phyloP scores from a whole-genome alignment of 2,888 invertebrate genomes.

The Diaprepes abbreviatus region DNA sequence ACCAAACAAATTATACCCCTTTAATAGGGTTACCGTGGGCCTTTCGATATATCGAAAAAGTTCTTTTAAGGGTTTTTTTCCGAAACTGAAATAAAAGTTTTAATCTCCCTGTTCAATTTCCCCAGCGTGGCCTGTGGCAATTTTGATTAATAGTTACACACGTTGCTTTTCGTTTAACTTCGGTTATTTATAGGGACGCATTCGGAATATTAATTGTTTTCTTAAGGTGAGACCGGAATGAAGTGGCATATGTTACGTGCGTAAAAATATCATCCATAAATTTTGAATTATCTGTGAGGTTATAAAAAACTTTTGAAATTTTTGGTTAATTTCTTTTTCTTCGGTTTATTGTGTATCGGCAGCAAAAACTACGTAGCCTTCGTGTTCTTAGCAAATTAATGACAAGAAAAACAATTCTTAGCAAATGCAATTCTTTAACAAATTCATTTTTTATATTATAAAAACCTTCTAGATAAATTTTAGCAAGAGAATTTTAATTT shows the following conservation, averaged over 20 bases:
- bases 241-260: not conserved
- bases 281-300: not conserved
- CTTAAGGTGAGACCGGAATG: not conserved
- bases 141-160: constrained; percentile 17
- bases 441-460: too few species aligned
- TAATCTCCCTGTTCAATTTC: constrained; percentile 13
- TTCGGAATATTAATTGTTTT: constrained; percentile 1
- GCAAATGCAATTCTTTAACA: too few species aligned
- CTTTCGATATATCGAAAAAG: not conserved
- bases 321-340: too few species aligned
- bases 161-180: constrained; percentile 11
- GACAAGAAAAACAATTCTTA: too few species aligned
- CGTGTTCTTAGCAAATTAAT: too few species aligned
- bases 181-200: constrained; percentile 3
- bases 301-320: not conserved
- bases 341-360: too few species aligned
- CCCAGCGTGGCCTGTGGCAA: not conserved
- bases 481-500: too few species aligned
- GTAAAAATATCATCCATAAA: not conserved
- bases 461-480: too few species aligned
- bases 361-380: too few species aligned
- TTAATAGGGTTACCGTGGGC: too few species aligned
- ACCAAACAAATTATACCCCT: too few species aligned
- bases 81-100: not conserved
- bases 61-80: not conserved